Percentiles rank a stretch among this genome's conserved stretches.
Evolutionary conservation across 1,140 invertebrate genomes (phyloP).

Genomic region (Bilobella aurantiaca): DNA sequence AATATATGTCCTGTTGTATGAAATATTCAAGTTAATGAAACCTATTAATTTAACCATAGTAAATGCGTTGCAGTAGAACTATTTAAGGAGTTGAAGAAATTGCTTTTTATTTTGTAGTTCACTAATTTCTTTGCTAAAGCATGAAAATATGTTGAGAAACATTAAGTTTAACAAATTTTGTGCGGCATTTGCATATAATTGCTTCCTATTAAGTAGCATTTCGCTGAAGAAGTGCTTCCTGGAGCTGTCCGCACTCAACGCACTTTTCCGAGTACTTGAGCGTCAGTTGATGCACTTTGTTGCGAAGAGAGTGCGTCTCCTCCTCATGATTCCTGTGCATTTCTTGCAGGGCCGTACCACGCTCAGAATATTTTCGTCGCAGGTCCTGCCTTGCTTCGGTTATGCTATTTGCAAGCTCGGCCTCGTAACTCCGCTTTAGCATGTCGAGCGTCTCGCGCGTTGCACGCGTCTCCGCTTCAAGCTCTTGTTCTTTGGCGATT

Average conservation of each 20-base stretch:
- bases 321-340: slow-evolving; percentile 51
- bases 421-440: slow-evolving; percentile 84
- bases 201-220: too few species aligned
- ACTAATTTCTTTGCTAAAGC: too few species aligned
- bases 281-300: slow-evolving; percentile 43
- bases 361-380: slow-evolving; percentile 54
- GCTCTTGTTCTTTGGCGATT: slow-evolving; percentile 73
- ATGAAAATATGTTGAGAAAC: too few species aligned
- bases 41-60: too few species aligned
- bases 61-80: too few species aligned
- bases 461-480: slow-evolving; percentile 75
- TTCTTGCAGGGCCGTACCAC: slow-evolving; percentile 47
- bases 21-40: too few species aligned
- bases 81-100: too few species aligned
- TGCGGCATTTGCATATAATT: too few species aligned
- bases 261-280: background rate
- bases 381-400: slow-evolving; percentile 77
- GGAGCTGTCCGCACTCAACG: background rate
- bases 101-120: too few species aligned
- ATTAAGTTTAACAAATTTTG: too few species aligned
- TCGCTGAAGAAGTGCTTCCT: too few species aligned
- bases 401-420: slow-evolving; percentile 76
- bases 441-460: slow-evolving; percentile 66
- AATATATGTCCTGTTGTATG: too few species aligned
- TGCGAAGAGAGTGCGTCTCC: slow-evolving; percentile 53